phyloP scores from a whole-genome alignment of 2,113 vertebrate genomes.

The Ctenomys sociabilis region DNA sequence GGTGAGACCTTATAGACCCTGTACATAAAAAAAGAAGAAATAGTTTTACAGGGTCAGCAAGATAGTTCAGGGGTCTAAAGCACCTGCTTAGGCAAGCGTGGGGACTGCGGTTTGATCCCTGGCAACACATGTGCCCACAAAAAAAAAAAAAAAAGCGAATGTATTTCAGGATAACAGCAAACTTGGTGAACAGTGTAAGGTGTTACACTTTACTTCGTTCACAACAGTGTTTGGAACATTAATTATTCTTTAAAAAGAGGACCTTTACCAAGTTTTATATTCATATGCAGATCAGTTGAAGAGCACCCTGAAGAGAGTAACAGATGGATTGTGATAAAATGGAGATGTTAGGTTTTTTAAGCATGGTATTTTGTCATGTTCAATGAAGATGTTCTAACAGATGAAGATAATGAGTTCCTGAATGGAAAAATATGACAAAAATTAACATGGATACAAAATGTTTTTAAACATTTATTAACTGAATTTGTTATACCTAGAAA shows the following conservation, averaged over 20 bases:
- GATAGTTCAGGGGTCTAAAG: no score
- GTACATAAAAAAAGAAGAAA: no score
- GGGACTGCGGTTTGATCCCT: no score
- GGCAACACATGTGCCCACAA: no score
- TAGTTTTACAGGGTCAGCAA: no score
- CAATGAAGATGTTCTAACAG: background rate
- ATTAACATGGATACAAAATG: background rate
- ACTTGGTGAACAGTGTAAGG: background rate
- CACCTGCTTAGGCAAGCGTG: no score
- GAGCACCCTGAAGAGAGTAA: background rate
- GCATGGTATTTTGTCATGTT: conserved; percentile 32
- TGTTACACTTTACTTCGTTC: background rate
- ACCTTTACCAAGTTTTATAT: background rate
- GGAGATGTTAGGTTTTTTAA: background rate
- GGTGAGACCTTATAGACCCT: no score
- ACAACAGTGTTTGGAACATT: background rate
- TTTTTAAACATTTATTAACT: background rate
- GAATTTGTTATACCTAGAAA: conserved; percentile 25
- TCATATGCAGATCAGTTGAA: background rate
- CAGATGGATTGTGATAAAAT: conserved; percentile 12
- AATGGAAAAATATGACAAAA: background rate
- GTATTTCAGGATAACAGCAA: background rate
- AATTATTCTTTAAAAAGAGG: background rate
- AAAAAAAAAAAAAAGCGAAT: no score
- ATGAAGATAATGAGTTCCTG: conserved; percentile 20